Evolutionary conservation across 1,140 invertebrate species (phyloP).

Genomic region (Drosophila micromelanica): DNA sequence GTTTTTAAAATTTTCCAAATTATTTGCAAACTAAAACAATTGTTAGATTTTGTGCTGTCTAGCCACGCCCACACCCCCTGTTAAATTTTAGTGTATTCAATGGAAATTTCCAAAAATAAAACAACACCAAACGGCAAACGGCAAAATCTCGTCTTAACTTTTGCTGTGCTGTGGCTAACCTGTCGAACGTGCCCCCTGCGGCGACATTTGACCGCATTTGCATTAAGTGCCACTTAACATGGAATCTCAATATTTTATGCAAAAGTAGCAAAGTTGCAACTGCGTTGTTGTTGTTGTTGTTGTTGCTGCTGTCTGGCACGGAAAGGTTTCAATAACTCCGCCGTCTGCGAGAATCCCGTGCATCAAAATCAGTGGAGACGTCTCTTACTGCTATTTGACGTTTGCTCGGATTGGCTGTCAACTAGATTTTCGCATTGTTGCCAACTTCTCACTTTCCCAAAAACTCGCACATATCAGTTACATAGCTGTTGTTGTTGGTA

Average conservation of each 20-base stretch:
- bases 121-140: not conserved
- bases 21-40: not conserved
- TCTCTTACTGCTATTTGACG: slow-evolving; percentile 37
- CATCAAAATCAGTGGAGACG: slow-evolving; percentile 35
- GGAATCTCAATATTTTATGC: slow-evolving; percentile 84
- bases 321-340: slow-evolving; percentile 48
- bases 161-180: slow-evolving; percentile 15
- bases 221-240: slow-evolving; percentile 83
- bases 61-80: slow-evolving; percentile 3
- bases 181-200: slow-evolving; percentile 23
- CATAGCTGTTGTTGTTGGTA: not conserved
- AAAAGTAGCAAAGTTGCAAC: slow-evolving; percentile 50
- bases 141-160: slow-evolving; percentile 16
- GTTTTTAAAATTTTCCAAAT: not conserved
- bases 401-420: slow-evolving; percentile 59
- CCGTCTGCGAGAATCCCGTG: slow-evolving; percentile 6
- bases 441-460: slow-evolving; percentile 3
- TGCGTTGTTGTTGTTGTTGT: not conserved
- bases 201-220: slow-evolving; percentile 70
- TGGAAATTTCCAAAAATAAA: slow-evolving; percentile 7
- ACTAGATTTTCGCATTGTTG: slow-evolving; percentile 49
- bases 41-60: slow-evolving; percentile 10
- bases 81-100: slow-evolving; percentile 5
- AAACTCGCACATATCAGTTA: slow-evolving; percentile 21
- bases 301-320: slow-evolving; percentile 22